phyloP scores from a whole-genome alignment of 2,797 vertebrate species.

The Sebastes vulpes region DNA sequence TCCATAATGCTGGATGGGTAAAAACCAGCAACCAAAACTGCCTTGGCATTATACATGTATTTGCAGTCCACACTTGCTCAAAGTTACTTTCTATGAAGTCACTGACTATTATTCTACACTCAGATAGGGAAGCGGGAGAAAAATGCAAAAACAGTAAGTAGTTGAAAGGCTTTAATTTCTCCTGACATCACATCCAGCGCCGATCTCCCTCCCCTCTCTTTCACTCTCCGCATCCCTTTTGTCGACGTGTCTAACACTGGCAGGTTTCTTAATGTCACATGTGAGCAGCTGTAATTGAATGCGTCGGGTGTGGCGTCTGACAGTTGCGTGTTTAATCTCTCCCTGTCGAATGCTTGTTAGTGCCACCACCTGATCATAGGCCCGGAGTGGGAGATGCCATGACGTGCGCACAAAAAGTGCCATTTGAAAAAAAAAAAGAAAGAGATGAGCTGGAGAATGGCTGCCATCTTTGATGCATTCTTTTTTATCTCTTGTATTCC shows the following conservation, averaged over 20 bases:
- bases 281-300: constrained; percentile 77
- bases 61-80: background rate
- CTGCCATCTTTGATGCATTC: constrained; percentile 44
- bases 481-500: constrained; percentile 40
- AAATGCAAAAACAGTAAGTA: constrained; percentile 42
- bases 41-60: background rate
- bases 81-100: background rate
- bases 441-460: constrained; percentile 13
- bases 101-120: background rate
- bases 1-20: background rate
- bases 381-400: constrained; percentile 56
- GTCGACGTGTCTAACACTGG: constrained; percentile 47
- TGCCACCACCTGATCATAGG: constrained; percentile 72
- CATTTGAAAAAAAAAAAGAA: constrained; percentile 57
- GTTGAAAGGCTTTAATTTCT: constrained; percentile 73
- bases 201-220: constrained; percentile 44
- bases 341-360: constrained; percentile 63
- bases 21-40: background rate
- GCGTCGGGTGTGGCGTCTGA: constrained; percentile 62
- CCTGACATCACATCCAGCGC: constrained; percentile 54
- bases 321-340: constrained; percentile 73
- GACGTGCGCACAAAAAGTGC: constrained; percentile 38
- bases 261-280: constrained; percentile 76
- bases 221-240: constrained; percentile 57
- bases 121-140: background rate